Conservation (phyloP, 2,888 invertebrate species). For the Ischnus inquisitorius region DNA sequence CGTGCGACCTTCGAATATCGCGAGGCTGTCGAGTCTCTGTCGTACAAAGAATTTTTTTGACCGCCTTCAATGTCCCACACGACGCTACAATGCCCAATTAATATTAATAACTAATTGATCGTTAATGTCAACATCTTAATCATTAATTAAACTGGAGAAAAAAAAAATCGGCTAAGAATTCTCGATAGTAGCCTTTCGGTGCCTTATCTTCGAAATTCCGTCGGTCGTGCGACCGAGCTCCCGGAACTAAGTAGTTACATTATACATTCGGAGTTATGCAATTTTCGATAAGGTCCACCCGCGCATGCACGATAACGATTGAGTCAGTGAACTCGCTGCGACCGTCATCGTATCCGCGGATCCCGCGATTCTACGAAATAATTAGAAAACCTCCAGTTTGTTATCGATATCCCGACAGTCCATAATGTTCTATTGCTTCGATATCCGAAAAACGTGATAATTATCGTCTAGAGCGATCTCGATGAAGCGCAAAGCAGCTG, state of each 20-base stretch:
- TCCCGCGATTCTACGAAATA: background rate
- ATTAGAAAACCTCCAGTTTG: background rate
- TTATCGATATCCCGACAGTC: background rate
- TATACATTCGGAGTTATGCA: background rate
- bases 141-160: no score
- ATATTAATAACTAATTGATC: no score
- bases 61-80: background rate
- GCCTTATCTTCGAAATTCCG: background rate
- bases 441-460: slow-evolving; percentile 10
- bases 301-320: background rate
- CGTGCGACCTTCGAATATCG: background rate
- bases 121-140: no score
- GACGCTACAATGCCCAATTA: no score
- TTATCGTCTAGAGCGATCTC: slow-evolving; percentile 12
- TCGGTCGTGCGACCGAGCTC: background rate
- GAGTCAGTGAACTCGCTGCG: background rate
- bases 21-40: background rate
- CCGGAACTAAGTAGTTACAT: background rate
- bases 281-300: background rate
- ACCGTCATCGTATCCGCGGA: background rate
- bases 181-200: background rate
- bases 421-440: background rate
- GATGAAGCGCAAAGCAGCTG: slow-evolving; percentile 29
- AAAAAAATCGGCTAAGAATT: no score
- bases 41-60: slow-evolving; percentile 7